Evolutionary conservation across 1,140 invertebrate genomes (phyloP), one percentile per base, ranked within the genome.

Genomic region (Apocrypta bakeri): DNA sequence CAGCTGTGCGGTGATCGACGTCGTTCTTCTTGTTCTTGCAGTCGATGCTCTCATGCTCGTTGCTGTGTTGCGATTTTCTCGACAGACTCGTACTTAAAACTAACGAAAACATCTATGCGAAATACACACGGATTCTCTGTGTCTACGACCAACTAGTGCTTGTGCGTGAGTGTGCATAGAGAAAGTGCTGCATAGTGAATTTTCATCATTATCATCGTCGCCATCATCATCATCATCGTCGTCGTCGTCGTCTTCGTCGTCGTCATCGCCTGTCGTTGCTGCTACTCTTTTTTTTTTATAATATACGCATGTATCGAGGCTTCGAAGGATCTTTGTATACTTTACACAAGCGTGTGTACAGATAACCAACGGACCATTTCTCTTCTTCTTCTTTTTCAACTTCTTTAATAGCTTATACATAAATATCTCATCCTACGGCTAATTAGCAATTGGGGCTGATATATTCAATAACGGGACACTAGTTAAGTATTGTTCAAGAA

Each of bases 1-100:
- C 31, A 17, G 21, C n/a, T 37, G 42, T n/a, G 73, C 78, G 75
- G 77, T 74, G 73, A 71, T 31, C 56, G 56, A 27, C 74, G 74
- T 64, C n/a, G 72, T 21, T 61, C 14, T 1, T 29, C 29, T 69
- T 21, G 27, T 69, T 17, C 29, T 21, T 33, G 29, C 9, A 17
- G 27, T 29, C 14, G 9, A 24, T 40, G 7, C 17, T 48, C 40
- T 48, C 24, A 21, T 12, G 69, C 17, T 12, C 68, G 14, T 11
- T 25, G 68, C 33, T 37, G 3, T 37, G 3, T 37, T 9, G 3
- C 48, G 21, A 6, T n/a, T 6, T 4, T 6, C 1, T 21, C 48
- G 12, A 1, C 4, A n/a, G 48, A 56, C 48, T 56, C 48, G 21
- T 56, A 56, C 48, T 56, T 56, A 56, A 56, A 21, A 56, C 11